phyloP scores from a whole-genome alignment of 1,140 invertebrate species.

The Temnothorax nylanderi region DNA sequence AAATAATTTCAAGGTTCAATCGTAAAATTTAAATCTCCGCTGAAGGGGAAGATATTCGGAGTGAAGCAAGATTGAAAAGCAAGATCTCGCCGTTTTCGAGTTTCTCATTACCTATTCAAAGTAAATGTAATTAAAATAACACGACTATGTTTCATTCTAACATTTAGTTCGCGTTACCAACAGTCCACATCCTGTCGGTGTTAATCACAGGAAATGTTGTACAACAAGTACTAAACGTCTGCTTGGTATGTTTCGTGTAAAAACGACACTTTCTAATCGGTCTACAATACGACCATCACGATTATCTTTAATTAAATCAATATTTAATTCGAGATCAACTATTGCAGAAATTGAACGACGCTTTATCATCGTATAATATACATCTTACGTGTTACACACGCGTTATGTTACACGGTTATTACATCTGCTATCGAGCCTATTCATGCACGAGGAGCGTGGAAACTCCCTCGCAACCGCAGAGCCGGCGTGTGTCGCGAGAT shows the following conservation, averaged over 20 bases:
- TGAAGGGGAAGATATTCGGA: not conserved
- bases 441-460: slow-evolving; percentile 35
- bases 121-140: not conserved
- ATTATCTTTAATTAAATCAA: slow-evolving; percentile 16
- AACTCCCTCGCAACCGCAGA: not conserved
- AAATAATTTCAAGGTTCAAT: not conserved
- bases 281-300: not conserved
- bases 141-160: not conserved
- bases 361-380: not conserved
- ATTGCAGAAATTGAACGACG: not conserved
- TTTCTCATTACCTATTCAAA: not conserved
- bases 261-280: slow-evolving; percentile 50
- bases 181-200: not conserved
- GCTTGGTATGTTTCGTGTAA: not conserved
- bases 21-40: not conserved
- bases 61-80: not conserved
- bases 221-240: slow-evolving; percentile 29
- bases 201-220: slow-evolving; percentile 14
- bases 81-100: not conserved
- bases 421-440: slow-evolving; percentile 19
- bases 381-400: not conserved
- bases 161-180: not conserved
- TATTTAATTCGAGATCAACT: not conserved
- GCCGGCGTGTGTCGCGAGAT: slow-evolving; percentile 1
- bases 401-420: slow-evolving; percentile 6